phyloP scores from a whole-genome alignment of 1,140 invertebrate species.

The Arion vulgaris region DNA sequence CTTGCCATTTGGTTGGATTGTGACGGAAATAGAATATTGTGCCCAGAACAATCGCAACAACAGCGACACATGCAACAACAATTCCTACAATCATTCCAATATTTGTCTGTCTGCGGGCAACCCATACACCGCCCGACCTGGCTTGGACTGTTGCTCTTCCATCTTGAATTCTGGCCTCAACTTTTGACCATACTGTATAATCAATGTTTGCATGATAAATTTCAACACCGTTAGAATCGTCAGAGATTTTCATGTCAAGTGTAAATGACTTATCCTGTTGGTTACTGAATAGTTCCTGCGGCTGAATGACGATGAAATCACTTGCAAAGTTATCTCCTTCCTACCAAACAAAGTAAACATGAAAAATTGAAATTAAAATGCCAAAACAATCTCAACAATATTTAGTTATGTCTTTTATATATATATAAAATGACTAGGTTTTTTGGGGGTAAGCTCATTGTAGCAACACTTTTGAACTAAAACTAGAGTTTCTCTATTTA shows the following conservation, averaged over 20 bases:
- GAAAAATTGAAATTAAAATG: neutral
- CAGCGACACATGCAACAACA: conserved; percentile 51
- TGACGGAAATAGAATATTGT: conserved; percentile 57
- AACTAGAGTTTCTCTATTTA: no score
- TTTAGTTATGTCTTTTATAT: no score
- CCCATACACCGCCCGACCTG: conserved; percentile 62
- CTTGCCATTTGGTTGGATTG: conserved; percentile 61
- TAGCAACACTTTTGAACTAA: no score
- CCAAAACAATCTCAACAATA: neutral
- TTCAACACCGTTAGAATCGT: conserved; percentile 45
- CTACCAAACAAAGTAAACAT: conserved; percentile 47
- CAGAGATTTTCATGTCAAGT: conserved; percentile 49
- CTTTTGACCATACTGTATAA: conserved; percentile 58
- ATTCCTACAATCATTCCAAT: conserved; percentile 59
- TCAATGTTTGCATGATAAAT: conserved; percentile 56
- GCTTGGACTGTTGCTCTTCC: conserved; percentile 55
- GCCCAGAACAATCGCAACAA: conserved; percentile 56
- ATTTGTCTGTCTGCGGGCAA: conserved; percentile 50
- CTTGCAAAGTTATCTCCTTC: conserved; percentile 65
- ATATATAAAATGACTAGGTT: no score
- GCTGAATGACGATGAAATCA: conserved; percentile 60
- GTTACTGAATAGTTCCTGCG: conserved; percentile 48
- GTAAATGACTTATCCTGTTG: conserved; percentile 47
- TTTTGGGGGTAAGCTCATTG: no score
- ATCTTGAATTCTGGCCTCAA: conserved; percentile 50